phyloP scores from a whole-genome alignment of 2,113 vertebrate species.

The Tetrax tetrax region DNA sequence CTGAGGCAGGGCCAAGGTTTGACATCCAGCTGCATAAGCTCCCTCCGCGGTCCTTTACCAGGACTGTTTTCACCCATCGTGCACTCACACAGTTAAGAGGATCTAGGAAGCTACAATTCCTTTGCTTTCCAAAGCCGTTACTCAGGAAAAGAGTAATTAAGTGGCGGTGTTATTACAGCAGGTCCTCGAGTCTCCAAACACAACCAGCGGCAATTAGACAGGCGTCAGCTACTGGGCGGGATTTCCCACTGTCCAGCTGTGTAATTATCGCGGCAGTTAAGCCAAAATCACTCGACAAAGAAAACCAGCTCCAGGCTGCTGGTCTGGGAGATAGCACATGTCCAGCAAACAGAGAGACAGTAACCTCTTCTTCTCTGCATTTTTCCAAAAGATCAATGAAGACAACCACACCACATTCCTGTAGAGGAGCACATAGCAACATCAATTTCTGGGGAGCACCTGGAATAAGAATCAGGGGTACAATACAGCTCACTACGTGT shows the following conservation, averaged over 20 bases:
- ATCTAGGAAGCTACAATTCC: not conserved
- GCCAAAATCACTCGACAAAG: slow-evolving; percentile 45
- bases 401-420: fast-evolving
- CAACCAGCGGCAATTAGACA: slow-evolving; percentile 43
- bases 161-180: slow-evolving; percentile 62
- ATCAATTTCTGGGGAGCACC: not conserved
- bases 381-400: not conserved
- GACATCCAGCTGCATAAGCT: not conserved
- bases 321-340: not conserved
- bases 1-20: not conserved
- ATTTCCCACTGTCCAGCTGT: slow-evolving; percentile 62
- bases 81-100: not conserved
- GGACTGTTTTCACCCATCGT: not conserved
- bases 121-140: slow-evolving; percentile 41
- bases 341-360: not conserved
- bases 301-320: slow-evolving; percentile 30
- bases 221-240: slow-evolving; percentile 58
- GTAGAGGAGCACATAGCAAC: not conserved
- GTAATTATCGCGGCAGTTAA: slow-evolving; percentile 19
- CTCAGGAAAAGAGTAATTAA: slow-evolving; percentile 70
- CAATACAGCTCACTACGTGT: not conserved
- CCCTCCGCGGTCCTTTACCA: not conserved
- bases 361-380: not conserved
- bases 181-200: slow-evolving; percentile 18
- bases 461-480: not conserved